Evolutionary conservation across 2,113 vertebrate genomes (phyloP).

Genomic region (Xiphophorus hellerii): DNA sequence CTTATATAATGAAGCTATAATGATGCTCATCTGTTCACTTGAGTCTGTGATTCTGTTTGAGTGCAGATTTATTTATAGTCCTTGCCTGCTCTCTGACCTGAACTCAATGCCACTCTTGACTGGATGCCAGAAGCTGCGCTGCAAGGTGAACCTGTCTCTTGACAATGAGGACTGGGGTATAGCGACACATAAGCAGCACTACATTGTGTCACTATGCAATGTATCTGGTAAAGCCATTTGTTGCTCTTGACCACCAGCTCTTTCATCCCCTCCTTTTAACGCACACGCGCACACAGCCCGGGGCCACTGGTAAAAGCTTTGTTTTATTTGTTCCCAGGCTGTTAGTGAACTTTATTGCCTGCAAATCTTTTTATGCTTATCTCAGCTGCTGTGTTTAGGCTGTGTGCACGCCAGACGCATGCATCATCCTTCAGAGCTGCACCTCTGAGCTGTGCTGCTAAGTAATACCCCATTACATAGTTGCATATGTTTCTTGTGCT

Average conservation of each 20-base stretch:
- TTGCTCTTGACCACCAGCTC: conserved; percentile 36
- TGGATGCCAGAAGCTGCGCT: conserved; percentile 18
- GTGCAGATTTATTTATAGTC: neutral
- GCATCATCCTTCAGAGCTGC: neutral
- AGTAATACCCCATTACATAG: neutral
- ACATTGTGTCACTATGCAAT: conserved; percentile 27
- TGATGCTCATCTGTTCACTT: neutral
- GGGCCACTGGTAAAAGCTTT: conserved; percentile 46
- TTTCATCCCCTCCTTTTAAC: conserved; percentile 46
- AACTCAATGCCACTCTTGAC: conserved; percentile 11
- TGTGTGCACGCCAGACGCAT: conserved; percentile 3
- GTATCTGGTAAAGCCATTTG: conserved; percentile 32
- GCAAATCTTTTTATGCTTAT: conserved; percentile 40
- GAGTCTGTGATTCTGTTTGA: neutral
- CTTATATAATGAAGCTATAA: neutral
- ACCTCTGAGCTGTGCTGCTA: conserved; percentile 4
- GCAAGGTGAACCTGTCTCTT: conserved; percentile 15
- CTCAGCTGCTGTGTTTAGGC: conserved; percentile 30
- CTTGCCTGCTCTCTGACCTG: conserved; percentile 5
- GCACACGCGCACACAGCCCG: conserved; percentile 11
- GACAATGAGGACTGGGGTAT: conserved; percentile 4
- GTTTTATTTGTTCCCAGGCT: conserved; percentile 47
- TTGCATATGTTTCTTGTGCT: neutral
- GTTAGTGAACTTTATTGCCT: conserved; percentile 43
- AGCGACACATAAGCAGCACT: conserved; percentile 13